A percentile compares a stretch with the other conserved stretches of the same genome.
Evolutionary conservation across 2,888 invertebrate species (phyloP).

Genomic region (Dynastes hyllus): DNA sequence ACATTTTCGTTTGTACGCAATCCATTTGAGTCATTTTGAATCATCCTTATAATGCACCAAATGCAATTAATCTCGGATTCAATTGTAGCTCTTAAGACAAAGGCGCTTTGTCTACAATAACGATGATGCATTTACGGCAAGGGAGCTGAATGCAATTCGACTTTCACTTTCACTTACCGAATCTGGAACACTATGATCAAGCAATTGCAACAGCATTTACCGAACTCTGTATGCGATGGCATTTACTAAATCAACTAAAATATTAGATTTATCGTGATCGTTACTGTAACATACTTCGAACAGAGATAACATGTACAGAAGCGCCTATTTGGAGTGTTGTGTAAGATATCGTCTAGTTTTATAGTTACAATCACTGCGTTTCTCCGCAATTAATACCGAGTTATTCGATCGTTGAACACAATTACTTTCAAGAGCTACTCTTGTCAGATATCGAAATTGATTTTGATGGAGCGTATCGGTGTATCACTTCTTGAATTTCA

Average conservation of each 20-base stretch:
- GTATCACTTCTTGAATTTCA: too few relatives aligned
- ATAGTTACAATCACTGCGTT: neutral
- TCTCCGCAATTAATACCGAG: slow-evolving; percentile 7
- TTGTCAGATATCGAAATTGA: neutral
- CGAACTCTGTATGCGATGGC: slow-evolving; percentile 10
- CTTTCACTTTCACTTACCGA: slow-evolving; percentile 43
- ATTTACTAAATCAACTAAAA: slow-evolving; percentile 28
- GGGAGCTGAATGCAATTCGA: slow-evolving; percentile 14
- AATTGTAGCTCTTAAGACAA: slow-evolving; percentile 3
- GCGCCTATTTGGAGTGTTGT: slow-evolving; percentile 9
- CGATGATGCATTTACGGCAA: slow-evolving; percentile 13
- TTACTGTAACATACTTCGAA: neutral
- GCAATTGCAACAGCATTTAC: slow-evolving; percentile 17
- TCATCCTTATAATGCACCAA: too few relatives aligned
- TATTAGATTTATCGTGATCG: slow-evolving; percentile 34
- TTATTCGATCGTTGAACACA: slow-evolving; percentile 6
- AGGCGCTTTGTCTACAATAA: slow-evolving; percentile 22
- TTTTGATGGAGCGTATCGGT: neutral
- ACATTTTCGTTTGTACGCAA: neutral
- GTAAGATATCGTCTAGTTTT: slow-evolving; percentile 6
- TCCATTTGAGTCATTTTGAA: neutral
- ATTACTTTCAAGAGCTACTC: neutral
- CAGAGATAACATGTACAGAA: neutral
- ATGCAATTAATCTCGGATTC: neutral
- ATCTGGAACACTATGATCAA: slow-evolving; percentile 41